These are phyloP conservation scores for Oncorhynchus tshawytscha DNA, from an alignment of 2,113 vertebrate genomes.

Conservation along the genomic window DNA sequence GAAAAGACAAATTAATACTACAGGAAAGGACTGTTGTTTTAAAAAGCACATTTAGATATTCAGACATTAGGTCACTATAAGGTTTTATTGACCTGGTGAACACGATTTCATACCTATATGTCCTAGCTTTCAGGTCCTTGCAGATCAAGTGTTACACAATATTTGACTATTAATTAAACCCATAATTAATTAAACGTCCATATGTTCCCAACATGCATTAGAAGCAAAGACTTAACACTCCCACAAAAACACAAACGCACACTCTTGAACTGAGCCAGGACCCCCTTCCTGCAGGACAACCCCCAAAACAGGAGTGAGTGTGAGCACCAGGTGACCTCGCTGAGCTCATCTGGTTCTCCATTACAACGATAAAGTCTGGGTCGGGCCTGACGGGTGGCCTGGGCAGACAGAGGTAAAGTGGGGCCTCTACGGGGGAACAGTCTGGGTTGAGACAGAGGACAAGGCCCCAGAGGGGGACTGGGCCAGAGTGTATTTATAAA, in stretches of 20 bases:
- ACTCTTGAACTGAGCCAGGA: slow-evolving; percentile 8
- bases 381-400: slow-evolving; percentile 23
- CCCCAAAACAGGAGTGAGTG: neutral
- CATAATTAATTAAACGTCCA: no score
- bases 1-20: slow-evolving; percentile 20
- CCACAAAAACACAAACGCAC: slow-evolving; percentile 13
- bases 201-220: no score
- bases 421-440: slow-evolving; percentile 14
- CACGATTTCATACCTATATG: neutral
- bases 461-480: slow-evolving; percentile 15
- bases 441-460: slow-evolving; percentile 31
- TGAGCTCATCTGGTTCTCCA: slow-evolving; percentile 44
- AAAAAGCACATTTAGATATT: slow-evolving; percentile 8
- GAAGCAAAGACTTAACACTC: neutral
- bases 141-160: neutral
- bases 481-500: slow-evolving; percentile 24
- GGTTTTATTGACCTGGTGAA: neutral
- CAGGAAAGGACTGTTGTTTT: neutral
- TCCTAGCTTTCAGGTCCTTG: neutral
- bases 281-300: neutral
- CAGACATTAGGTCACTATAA: neutral
- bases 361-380: slow-evolving; percentile 13
- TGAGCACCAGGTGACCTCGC: slow-evolving; percentile 2
- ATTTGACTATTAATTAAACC: no score
- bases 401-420: slow-evolving; percentile 34